Base-by-base conservation (phyloP, 2,113 vertebrate genomes). In the Ameiurus melas region DNA sequence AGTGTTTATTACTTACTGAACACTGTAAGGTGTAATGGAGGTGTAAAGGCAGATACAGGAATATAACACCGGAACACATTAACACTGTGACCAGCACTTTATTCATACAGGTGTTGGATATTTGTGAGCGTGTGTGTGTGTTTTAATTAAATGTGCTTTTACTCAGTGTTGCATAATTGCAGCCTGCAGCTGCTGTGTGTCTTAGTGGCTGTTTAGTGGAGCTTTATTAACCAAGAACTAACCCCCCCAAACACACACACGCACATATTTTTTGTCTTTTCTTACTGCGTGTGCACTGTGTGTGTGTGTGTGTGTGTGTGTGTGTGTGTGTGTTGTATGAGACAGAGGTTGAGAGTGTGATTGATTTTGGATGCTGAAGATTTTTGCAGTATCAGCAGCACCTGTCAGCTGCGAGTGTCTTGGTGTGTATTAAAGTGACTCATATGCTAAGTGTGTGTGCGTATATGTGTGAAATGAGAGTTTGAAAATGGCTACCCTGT, bases 141-240 rank as follows among this genome's bases (percentile, higher is more conserved):
- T 84, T 84, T 62, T 87, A 81, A 84, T 89, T 87, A 87, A 79
- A 80, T 73, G 60, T 25, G 70, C 58, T 86, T 47, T 60, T 87
- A 84, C 82, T 85, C 82, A 85, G 81, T 85, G 82, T 79, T 87
- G 64, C 64, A 33, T 90, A 90, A 90, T 90, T 87, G 82, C 30
- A 55, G 53, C 16, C 53, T 60, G 89, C 86, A 90, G 64, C 60
- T 70, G 83, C 85, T 82, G 87, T 19, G 68, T 71, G 68, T 36
- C 68, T 71, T 36, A 30, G 30, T 71, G 30, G 16, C 68, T 71
- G 14, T 71, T 71, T 36, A 71, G 30, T 71, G 30, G 30, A 71
- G 64, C 62, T 83, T 84, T 83, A 64, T 84, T 73, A 68, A 86
- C 87, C 85, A 86, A 73, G 47, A 89, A 57, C 22, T 47, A 47